Conservation (phyloP, 2,888 invertebrate genomes). For the Exocentrus adspersus region DNA sequence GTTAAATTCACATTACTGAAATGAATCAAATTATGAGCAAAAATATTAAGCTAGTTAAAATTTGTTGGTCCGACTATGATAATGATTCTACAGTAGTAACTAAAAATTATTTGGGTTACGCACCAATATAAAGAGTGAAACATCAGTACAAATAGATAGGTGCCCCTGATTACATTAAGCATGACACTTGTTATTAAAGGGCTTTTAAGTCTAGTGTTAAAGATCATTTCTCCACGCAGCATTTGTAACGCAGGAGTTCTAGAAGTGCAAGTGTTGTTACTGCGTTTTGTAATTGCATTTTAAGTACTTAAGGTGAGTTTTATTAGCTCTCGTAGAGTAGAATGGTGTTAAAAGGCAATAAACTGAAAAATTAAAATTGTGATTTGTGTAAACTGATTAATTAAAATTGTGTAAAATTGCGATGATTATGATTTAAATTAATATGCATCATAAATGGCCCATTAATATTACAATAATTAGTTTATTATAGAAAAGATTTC, state of each 20-base stretch:
- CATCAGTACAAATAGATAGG: slow-evolving; percentile 29
- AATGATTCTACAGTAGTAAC: neutral
- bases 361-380: no score
- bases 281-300: neutral
- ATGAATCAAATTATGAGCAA: no score
- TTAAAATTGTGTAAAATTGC: no score
- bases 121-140: slow-evolving; percentile 7
- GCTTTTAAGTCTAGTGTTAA: slow-evolving; percentile 15
- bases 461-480: no score
- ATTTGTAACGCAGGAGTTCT: neutral
- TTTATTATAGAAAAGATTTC: no score
- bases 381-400: no score
- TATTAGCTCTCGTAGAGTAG: neutral
- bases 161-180: slow-evolving; percentile 27
- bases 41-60: no score
- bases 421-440: no score
- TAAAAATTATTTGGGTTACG: slow-evolving; percentile 17
- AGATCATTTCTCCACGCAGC: slow-evolving; percentile 9
- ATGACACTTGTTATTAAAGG: slow-evolving; percentile 13
- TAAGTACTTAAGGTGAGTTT: neutral
- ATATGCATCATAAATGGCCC: no score
- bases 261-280: neutral
- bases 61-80: neutral
- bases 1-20: no score
- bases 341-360: no score